Conservation (phyloP, 2,113 vertebrate genomes). For the Triplophysa dalaica region DNA sequence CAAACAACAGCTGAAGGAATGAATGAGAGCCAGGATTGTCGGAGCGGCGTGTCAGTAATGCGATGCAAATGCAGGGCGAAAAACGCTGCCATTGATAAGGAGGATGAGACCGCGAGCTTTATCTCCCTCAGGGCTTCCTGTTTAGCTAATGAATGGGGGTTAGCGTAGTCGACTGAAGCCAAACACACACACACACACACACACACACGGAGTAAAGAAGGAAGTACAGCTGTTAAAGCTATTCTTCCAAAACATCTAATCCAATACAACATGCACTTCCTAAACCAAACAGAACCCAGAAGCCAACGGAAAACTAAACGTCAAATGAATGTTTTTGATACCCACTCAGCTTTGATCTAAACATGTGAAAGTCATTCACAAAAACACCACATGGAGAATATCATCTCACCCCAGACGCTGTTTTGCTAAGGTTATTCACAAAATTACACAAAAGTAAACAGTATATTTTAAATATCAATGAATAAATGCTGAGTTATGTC, state of each 20-base stretch:
- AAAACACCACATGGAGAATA: too few species aligned
- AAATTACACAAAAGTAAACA: too few species aligned
- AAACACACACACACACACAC: constrained; percentile 13
- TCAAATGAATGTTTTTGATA: not conserved
- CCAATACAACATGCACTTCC: constrained; percentile 31
- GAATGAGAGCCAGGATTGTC: not conserved
- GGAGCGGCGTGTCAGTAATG: constrained; percentile 10
- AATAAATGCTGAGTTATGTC: too few species aligned
- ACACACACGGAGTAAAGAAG: constrained; percentile 7
- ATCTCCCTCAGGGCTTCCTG: constrained; percentile 49
- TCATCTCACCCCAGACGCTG: too few species aligned
- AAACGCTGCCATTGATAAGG: constrained; percentile 55
- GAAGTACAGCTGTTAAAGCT: constrained; percentile 27
- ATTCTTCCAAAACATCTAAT: constrained; percentile 31
- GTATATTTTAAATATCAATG: too few species aligned
- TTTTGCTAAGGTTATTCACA: too few species aligned
- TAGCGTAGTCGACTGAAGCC: constrained; percentile 27
- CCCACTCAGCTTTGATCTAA: not conserved
- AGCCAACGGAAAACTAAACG: constrained; percentile 32
- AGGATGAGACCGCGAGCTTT: constrained; percentile 1
- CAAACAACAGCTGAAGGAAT: not conserved
- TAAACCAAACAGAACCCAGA: constrained; percentile 26
- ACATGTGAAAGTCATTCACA: too few species aligned
- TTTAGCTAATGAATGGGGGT: constrained; percentile 51
- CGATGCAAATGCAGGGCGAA: constrained; percentile 49